A percentile compares a stretch with the other conserved stretches of the same genome.
Evolutionary conservation across 2,888 invertebrate species (phyloP).

Genomic region (Drosophila mercatorum): DNA sequence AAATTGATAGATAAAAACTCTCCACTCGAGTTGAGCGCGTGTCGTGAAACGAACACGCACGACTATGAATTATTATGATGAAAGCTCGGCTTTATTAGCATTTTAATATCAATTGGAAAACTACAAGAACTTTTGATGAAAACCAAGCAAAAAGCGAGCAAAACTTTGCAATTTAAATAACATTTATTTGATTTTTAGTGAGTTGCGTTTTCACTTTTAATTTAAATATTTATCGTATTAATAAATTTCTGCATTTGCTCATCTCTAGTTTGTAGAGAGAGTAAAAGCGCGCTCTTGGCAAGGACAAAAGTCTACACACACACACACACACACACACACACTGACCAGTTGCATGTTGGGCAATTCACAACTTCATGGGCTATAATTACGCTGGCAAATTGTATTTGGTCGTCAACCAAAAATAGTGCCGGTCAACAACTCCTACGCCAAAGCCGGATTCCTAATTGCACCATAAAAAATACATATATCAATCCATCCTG

Average conservation of each 20-base stretch:
- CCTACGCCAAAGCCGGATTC: conserved; percentile 18
- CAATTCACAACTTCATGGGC: conserved; percentile 35
- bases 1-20: conserved; percentile 35
- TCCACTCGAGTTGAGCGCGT: conserved; percentile 16
- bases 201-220: background rate
- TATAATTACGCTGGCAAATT: conserved; percentile 57
- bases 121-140: background rate
- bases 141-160: background rate
- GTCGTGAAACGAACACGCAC: background rate
- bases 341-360: conserved; percentile 68
- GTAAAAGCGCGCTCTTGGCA: conserved; percentile 12
- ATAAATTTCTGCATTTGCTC: background rate
- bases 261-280: conserved; percentile 7
- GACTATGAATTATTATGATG: background rate
- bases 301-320: conserved; percentile 40
- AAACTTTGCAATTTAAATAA: background rate
- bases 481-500: conserved; percentile 1
- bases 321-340: conserved; percentile 11
- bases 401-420: conserved; percentile 53
- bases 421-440: conserved; percentile 63
- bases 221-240: background rate
- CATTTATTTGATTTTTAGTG: background rate
- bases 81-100: background rate
- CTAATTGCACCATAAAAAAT: conserved; percentile 29
- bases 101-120: background rate